These are phyloP conservation scores for Telenomus remus DNA, from an alignment of 1,140 invertebrate genomes.

Conservation along the genomic window DNA sequence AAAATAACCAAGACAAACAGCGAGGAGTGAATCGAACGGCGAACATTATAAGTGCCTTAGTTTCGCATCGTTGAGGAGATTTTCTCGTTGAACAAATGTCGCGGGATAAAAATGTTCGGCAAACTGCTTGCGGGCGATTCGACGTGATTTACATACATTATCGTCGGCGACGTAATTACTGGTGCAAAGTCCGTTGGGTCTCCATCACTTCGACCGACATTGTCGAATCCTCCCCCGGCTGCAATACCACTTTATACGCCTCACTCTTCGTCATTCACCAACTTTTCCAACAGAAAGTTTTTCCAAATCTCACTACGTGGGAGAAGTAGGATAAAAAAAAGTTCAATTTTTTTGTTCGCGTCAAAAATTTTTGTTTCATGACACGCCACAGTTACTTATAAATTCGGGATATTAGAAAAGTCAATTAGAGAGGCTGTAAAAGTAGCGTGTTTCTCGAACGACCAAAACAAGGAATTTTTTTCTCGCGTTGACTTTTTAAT, in stretches of 20 bases:
- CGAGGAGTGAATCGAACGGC: conserved; percentile 25
- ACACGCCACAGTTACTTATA: too few relatives aligned
- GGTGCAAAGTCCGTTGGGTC: conserved; percentile 15
- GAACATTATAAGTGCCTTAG: conserved; percentile 37
- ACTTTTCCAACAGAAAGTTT: too few relatives aligned
- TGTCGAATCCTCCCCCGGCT: neutral
- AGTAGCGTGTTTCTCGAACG: neutral
- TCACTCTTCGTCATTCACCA: too few relatives aligned
- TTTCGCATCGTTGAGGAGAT: conserved; percentile 11
- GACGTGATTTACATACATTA: conserved; percentile 36
- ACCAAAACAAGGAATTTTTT: too few relatives aligned
- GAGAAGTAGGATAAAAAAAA: too few relatives aligned
- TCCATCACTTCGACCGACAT: conserved; percentile 4
- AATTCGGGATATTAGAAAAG: neutral
- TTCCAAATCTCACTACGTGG: too few relatives aligned
- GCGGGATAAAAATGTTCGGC: conserved; percentile 20
- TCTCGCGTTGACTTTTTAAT: conserved; percentile 14
- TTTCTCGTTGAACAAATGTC: conserved; percentile 23
- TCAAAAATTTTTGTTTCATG: too few relatives aligned
- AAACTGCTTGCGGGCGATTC: conserved; percentile 2
- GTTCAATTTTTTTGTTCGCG: too few relatives aligned
- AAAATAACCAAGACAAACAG: conserved; percentile 47
- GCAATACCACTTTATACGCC: neutral
- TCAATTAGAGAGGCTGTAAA: neutral
- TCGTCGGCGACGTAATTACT: conserved; percentile 22